These are phyloP conservation scores for Nesometra sesokonis DNA, from an alignment of 35 echinoderm and acorn worm genomes.

Conservation along the genomic window DNA sequence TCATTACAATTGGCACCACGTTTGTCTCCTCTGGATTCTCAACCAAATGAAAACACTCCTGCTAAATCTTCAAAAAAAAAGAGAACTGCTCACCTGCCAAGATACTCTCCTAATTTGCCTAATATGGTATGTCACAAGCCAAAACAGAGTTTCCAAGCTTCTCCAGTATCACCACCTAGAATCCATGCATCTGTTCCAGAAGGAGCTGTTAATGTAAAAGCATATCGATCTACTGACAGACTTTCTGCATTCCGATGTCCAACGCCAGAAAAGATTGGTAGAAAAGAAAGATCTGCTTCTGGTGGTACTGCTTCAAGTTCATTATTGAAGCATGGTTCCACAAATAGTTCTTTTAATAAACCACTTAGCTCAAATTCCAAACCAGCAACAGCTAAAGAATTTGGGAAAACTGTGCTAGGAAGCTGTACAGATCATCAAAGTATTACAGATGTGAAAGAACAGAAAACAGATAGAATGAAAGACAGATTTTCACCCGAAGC, in stretches of 20 bases:
- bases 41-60: background rate
- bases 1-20: background rate
- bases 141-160: background rate
- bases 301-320: background rate
- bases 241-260: background rate
- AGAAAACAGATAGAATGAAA: too few relatives aligned
- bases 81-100: background rate
- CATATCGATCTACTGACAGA: background rate
- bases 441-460: too few relatives aligned
- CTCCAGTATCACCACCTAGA: background rate
- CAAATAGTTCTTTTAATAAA: background rate
- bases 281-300: background rate
- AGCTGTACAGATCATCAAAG: too few relatives aligned
- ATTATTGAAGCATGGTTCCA: background rate
- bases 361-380: background rate
- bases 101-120: background rate
- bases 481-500: too few relatives aligned
- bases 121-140: background rate
- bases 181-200: background rate
- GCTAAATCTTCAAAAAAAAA: background rate
- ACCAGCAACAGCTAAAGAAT: background rate
- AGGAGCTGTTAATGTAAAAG: background rate
- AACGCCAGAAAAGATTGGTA: background rate
- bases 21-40: background rate
- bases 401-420: background rate